Evolutionary conservation across 2,888 invertebrate species (phyloP).

Genomic region (Andrena marginata): DNA sequence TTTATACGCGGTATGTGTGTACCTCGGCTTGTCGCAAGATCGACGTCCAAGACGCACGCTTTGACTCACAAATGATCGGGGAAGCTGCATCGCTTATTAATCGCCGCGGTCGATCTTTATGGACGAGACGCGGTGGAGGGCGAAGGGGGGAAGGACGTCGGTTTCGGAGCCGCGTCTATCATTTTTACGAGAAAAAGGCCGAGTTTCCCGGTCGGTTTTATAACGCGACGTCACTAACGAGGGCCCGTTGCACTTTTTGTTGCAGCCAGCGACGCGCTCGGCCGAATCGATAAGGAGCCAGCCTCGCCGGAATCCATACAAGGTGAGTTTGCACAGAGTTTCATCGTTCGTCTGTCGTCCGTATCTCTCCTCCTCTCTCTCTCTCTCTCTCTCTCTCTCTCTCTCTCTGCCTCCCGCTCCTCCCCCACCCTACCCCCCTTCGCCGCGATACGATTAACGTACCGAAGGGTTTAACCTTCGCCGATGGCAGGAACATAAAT

Average conservation of each 20-base stretch:
- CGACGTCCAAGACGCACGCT: not conserved
- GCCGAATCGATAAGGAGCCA: slow-evolving; percentile 91
- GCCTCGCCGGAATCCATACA: slow-evolving; percentile 88
- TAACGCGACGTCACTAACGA: slow-evolving; percentile 71
- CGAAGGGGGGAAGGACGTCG: slow-evolving; percentile 34
- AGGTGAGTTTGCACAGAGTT: slow-evolving; percentile 79
- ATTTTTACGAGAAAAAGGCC: slow-evolving; percentile 56
- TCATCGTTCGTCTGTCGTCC: slow-evolving; percentile 64
- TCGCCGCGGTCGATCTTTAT: slow-evolving; percentile 32
- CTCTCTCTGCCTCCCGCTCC: slow-evolving; percentile 27
- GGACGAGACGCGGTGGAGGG: not conserved
- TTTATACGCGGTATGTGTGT: not conserved
- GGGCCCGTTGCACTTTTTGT: slow-evolving; percentile 80
- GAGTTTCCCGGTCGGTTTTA: slow-evolving; percentile 62
- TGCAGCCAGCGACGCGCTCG: slow-evolving; percentile 87
- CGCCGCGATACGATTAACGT: slow-evolving; percentile 63
- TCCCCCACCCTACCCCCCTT: not conserved
- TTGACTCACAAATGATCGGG: slow-evolving; percentile 6
- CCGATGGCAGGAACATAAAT: slow-evolving; percentile 64
- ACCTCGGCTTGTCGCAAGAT: not conserved
- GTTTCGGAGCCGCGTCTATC: slow-evolving; percentile 43
- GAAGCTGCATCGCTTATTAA: slow-evolving; percentile 20
- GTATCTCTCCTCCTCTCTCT: slow-evolving; percentile 40
- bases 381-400: too few relatives aligned
- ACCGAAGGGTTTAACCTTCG: slow-evolving; percentile 67